A percentile compares a stretch with the other conserved stretches of the same genome.
Evolutionary conservation across 2,797 vertebrate genomes (phyloP).

Genomic region (Cossypha niveicapilla): DNA sequence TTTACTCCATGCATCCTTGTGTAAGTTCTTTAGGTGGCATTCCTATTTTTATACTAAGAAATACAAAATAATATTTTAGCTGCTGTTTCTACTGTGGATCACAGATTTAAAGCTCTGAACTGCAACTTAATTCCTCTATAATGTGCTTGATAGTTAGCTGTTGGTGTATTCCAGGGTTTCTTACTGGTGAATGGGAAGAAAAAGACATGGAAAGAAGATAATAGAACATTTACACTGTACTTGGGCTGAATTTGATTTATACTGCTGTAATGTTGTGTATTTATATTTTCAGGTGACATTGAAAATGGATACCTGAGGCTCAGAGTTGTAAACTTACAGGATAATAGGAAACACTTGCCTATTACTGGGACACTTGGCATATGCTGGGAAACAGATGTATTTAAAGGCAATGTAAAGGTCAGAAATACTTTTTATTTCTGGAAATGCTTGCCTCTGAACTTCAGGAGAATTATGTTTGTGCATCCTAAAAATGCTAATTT

Average conservation of each 20-base stretch:
- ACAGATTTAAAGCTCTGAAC: background rate
- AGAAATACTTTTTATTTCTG: background rate
- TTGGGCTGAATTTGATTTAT: background rate
- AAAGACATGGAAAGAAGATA: background rate
- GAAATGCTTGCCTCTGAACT: background rate
- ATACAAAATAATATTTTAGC: background rate
- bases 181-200: background rate
- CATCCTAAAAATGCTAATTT: background rate
- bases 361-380: constrained; percentile 77
- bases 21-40: background rate
- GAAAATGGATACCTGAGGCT: constrained; percentile 79
- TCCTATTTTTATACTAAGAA: background rate
- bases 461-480: background rate
- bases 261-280: background rate
- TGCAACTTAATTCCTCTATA: background rate
- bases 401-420: constrained; percentile 84
- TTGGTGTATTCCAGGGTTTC: background rate
- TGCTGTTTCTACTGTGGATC: background rate
- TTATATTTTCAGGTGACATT: constrained; percentile 78
- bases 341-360: constrained; percentile 73
- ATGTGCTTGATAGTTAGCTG: background rate
- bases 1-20: background rate
- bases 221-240: background rate
- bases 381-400: constrained; percentile 80
- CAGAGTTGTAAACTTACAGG: constrained; percentile 73